Evolutionary conservation across 2,113 vertebrate species (phyloP).

Genomic region (Antechinus stuartii): DNA sequence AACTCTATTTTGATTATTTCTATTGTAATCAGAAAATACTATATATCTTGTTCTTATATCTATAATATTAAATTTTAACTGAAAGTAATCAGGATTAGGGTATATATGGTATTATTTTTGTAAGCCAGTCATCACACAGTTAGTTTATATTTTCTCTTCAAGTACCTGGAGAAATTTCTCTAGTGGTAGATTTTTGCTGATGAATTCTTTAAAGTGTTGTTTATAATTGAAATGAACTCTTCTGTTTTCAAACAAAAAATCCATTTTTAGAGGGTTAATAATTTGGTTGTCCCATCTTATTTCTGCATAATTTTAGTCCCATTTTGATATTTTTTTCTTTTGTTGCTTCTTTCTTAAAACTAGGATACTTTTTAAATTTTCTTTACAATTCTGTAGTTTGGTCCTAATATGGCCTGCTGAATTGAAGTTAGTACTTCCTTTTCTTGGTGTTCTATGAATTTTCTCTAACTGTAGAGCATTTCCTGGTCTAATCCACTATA

Average conservation of each 20-base stretch:
- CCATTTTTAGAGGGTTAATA: neutral
- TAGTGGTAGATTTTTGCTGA: neutral
- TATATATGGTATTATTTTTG: neutral
- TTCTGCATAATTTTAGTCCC: neutral
- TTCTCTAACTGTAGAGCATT: neutral
- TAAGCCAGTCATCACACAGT: neutral
- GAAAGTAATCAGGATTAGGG: neutral
- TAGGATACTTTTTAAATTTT: neutral
- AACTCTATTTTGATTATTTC: neutral
- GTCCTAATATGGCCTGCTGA: neutral
- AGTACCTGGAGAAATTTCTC: neutral
- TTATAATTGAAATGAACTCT: neutral
- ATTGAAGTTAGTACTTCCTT: neutral
- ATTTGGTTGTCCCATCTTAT: neutral
- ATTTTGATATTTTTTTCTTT: neutral
- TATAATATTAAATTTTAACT: neutral
- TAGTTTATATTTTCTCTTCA: neutral
- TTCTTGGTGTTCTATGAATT: neutral
- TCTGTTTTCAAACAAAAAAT: neutral
- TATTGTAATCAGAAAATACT: neutral
- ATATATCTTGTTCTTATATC: neutral
- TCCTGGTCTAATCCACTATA: neutral
- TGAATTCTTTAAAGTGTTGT: neutral
- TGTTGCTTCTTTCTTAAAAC: neutral
- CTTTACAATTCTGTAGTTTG: neutral